Base-by-base conservation (phyloP, 2,797 vertebrate genomes). In the Heliangelus exortis region DNA sequence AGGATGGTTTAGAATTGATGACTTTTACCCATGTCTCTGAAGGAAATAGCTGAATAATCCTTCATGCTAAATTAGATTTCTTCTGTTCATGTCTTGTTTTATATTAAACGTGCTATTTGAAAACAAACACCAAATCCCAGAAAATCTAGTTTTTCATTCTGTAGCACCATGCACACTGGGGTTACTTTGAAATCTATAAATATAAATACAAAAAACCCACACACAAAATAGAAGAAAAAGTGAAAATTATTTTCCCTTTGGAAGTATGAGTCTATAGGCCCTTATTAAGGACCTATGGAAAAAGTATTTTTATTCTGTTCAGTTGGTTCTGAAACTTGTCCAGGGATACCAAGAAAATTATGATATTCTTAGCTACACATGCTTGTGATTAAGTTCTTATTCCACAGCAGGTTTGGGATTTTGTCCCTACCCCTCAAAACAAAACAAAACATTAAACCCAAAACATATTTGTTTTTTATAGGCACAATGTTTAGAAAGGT, bases 381-480 rank as follows among this genome's bases (percentile, higher is more conserved):
- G 8, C 12, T 31, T 25, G 15, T 55, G n/a, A 54, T 62, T 58
- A 62, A 68, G 21, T 76, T 28, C 33, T 77, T 62, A 36, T 45
- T 86, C 26, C 18, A n/a, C 5, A 54, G 12, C 16, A 45, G 79
- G 50, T 4, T 11, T 75, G 41, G 36, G 28, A 41, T 68, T 59
- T 31, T 20, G 5, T 3, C 2, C 3, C 33, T 19, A 11, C 19
- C 5, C 10, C 16, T 3, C 23, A 17, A 73, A 68, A 41, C 0
- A 12, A 72, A 74, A 50, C 5, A 58, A 54, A 41, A 7, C 29
- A 62, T 31, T 8, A 21, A 76, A 57, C 26, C 3, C 5, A 5
- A 57, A 29, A 2, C 11, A 9, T 69, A 80, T 43, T 55, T n/a
- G 5, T 4, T 84, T 84, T 45, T 71, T 69, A 45, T 41, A 45